These are phyloP conservation scores for Globodera rostochiensis DNA, from an alignment of 1,140 invertebrate species.

Conservation along the genomic window DNA sequence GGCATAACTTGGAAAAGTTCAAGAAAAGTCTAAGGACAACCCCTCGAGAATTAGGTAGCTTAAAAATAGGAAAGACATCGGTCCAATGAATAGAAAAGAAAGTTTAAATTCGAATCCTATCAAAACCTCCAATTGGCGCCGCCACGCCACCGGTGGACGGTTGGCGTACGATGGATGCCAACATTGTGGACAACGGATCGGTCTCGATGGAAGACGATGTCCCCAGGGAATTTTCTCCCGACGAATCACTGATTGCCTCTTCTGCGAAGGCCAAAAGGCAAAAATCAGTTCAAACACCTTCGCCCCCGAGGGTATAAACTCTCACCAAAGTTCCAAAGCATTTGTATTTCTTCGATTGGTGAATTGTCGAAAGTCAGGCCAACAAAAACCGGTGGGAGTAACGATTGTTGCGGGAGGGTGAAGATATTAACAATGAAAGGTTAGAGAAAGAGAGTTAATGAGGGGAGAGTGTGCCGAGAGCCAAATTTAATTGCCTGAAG, in stretches of 20 bases:
- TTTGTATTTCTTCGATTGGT: constrained; percentile 9
- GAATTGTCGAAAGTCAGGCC: neutral
- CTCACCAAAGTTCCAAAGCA: constrained; percentile 32
- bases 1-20: neutral
- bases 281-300: neutral
- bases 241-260: constrained; percentile 27
- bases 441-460: neutral
- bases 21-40: neutral
- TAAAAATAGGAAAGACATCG: too few relatives aligned
- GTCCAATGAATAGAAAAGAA: too few relatives aligned
- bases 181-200: constrained; percentile 23
- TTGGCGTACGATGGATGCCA: constrained; percentile 26
- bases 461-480: neutral
- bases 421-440: neutral
- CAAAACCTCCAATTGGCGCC: constrained; percentile 17
- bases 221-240: constrained; percentile 26
- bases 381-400: neutral
- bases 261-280: neutral
- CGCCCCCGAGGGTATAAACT: neutral
- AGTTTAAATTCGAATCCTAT: too few relatives aligned
- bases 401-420: neutral
- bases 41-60: too few relatives aligned
- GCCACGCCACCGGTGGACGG: constrained; percentile 4
- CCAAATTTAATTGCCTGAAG: constrained; percentile 13
- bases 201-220: constrained; percentile 23